phyloP scores from a whole-genome alignment of 2,797 vertebrate species.

The Aulostomus chinensis region DNA sequence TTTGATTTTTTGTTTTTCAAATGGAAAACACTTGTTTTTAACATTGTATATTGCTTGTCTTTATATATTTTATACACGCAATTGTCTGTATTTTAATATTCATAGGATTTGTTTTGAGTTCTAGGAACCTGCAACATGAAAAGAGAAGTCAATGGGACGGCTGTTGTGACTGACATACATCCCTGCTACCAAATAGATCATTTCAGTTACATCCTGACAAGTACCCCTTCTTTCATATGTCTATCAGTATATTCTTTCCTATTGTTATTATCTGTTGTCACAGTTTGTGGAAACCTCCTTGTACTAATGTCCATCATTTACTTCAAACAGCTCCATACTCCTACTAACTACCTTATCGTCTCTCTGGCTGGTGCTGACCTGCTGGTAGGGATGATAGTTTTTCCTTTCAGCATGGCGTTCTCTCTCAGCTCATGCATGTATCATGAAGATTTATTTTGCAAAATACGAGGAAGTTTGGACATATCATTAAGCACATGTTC shows the following conservation, averaged over 20 bases:
- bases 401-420: conserved; percentile 28
- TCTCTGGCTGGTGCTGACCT: conserved; percentile 49
- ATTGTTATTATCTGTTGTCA: conserved; percentile 14
- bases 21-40: too few relatives aligned
- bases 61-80: too few relatives aligned
- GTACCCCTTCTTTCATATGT: conserved; percentile 28
- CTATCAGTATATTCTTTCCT: conserved; percentile 27
- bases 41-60: too few relatives aligned
- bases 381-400: conserved; percentile 31
- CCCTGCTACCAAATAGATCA: conserved; percentile 24
- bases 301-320: conserved; percentile 39
- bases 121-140: background rate
- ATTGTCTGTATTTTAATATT: too few relatives aligned
- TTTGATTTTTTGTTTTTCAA: too few relatives aligned
- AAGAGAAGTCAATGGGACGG: background rate
- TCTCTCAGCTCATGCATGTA: conserved; percentile 72
- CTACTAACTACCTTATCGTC: conserved; percentile 45
- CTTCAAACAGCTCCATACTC: conserved; percentile 46
- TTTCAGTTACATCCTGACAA: too few relatives aligned
- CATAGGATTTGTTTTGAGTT: too few relatives aligned
- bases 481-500: too few relatives aligned
- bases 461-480: conserved; percentile 73
- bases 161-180: background rate
- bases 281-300: conserved; percentile 40
- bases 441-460: conserved; percentile 71